Base-by-base conservation (phyloP, 2,113 vertebrate species). In the Hippocampus guttulatus region DNA sequence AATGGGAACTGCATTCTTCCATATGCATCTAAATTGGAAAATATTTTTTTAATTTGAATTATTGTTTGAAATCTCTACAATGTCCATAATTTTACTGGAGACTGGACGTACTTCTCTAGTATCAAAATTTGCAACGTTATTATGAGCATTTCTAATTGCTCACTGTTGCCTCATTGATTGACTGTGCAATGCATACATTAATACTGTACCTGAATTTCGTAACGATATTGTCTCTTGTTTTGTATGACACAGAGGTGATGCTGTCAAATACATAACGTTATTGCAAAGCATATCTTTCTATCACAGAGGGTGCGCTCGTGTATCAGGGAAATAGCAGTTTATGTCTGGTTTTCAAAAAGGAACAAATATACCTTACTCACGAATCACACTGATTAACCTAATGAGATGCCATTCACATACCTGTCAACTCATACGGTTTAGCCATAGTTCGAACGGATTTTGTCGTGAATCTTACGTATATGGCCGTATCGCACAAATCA, bases 151-250 rank as follows among this genome's bases (percentile, higher is more conserved):
- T 64, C 12, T 47, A 65, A 47, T 49, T 49, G 41, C 23, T 65
- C 49, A 69, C 8, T 4, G n/a, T 71, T 84, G 72, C 51, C 20
- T 75, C 15, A 73, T 77, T 76, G 40, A 9, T 41, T 76, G 40
- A 9, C 20, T 63, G 33, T 45, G 12, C 64, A 47, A 47, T 16
- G 1, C 23, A 8, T 38, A 40, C 1, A 18, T 10, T 11, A 40
- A 40, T 33, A 30, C 30, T 30, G 30, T 30, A 63, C 14, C 25
- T 27, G 41, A 47, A 47, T 47, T 23, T 47, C 23, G 47, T 18
- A 23, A 23, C 8, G 23, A 3, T 47, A 15, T 25, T 45, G 7
- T 27, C 43, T 47, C 43, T 25, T 23, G n/a, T 27, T 43, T 64
- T 23, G n/a, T 47, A 9, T 41, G 60, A 38, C 20, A n/a, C 11